These are phyloP conservation scores for Drosophila quinaria DNA, from an alignment of 2,888 invertebrate genomes.

Conservation along the genomic window DNA sequence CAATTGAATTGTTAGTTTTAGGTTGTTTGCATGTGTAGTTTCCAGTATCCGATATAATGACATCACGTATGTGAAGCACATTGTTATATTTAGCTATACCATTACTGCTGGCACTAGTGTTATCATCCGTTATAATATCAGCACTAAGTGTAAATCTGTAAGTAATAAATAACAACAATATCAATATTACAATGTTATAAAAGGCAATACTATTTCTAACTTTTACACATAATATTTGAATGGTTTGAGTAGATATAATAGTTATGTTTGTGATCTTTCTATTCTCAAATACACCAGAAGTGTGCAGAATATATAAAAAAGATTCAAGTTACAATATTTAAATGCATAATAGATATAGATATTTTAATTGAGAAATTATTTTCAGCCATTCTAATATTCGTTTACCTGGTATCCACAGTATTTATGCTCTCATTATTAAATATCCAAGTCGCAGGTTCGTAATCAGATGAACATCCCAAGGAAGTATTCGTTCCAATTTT, in stretches of 20 bases:
- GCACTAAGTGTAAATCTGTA: slow-evolving; percentile 60
- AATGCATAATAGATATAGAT: too few species aligned
- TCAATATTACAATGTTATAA: background rate
- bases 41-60: slow-evolving; percentile 87
- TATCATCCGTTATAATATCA: slow-evolving; percentile 45
- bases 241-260: too few species aligned
- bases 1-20: slow-evolving; percentile 80
- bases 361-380: too few species aligned
- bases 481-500: slow-evolving; percentile 86
- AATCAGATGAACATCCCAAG: slow-evolving; percentile 87
- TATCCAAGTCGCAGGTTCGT: slow-evolving; percentile 88
- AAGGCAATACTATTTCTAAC: background rate
- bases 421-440: slow-evolving; percentile 87
- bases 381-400: too few species aligned
- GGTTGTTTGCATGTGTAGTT: slow-evolving; percentile 87
- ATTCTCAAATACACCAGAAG: too few species aligned
- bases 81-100: slow-evolving; percentile 75
- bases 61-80: slow-evolving; percentile 87
- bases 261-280: too few species aligned
- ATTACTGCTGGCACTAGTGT: slow-evolving; percentile 34
- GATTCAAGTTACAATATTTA: too few species aligned
- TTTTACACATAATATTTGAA: background rate
- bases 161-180: slow-evolving; percentile 18
- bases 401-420: slow-evolving; percentile 86
- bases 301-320: too few species aligned